Percentiles rank a stretch among this genome's conserved stretches.
phyloP scores from a whole-genome alignment of 2,113 vertebrate genomes.

The Lynx canadensis region DNA sequence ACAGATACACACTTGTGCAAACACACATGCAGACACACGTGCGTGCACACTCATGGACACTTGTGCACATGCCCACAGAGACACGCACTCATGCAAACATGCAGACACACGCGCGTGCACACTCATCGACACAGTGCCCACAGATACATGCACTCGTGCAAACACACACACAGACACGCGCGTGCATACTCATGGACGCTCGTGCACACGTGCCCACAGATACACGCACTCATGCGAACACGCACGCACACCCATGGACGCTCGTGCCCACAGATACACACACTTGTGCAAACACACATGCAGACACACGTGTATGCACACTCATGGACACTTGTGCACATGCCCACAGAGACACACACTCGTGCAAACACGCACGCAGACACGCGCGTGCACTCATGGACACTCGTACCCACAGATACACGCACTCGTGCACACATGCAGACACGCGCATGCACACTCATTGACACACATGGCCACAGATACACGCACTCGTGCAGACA shows the following conservation, averaged over 20 bases:
- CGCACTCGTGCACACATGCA: fast-evolving
- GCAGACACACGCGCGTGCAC: background rate
- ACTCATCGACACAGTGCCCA: too few relatives aligned
- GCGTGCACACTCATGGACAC: too few relatives aligned
- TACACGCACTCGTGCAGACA: too few relatives aligned
- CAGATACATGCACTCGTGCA: background rate
- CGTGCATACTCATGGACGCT: fast-evolving
- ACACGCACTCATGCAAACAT: fast-evolving
- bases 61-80: too few relatives aligned
- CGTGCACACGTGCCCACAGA: fast-evolving
- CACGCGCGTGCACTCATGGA: too few relatives aligned
- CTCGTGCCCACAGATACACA: too few relatives aligned
- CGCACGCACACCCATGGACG: fast-evolving
- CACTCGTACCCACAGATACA: fast-evolving
- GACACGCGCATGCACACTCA: too few relatives aligned
- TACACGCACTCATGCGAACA: fast-evolving
- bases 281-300: too few relatives aligned
- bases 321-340: fast-evolving
- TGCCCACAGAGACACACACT: background rate
- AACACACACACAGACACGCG: fast-evolving
- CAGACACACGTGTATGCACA: fast-evolving
- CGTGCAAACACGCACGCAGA: fast-evolving
- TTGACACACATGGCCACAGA: fast-evolving
- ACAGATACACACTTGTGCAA: fast-evolving
- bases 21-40: background rate